phyloP scores from a whole-genome alignment of 2,113 vertebrate genomes.

The Anarhynchus alexandrinus region DNA sequence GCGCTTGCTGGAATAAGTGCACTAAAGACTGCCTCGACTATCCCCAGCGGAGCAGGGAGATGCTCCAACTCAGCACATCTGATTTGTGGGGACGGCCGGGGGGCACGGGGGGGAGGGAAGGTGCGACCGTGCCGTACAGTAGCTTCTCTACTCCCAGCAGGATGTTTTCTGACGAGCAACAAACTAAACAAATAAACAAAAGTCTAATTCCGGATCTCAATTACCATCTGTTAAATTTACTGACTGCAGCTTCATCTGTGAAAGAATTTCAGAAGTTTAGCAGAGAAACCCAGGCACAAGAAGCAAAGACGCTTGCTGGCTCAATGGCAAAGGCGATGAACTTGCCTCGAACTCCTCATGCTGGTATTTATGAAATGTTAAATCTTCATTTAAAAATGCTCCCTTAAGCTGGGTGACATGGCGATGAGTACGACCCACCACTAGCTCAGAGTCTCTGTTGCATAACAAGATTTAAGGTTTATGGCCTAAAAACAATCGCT shows the following conservation, averaged over 20 bases:
- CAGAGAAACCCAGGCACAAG: background rate
- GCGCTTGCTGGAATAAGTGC: background rate
- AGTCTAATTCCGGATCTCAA: background rate
- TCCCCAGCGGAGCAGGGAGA: background rate
- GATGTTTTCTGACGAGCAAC: background rate
- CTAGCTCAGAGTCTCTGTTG: background rate
- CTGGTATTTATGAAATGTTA: constrained; percentile 1
- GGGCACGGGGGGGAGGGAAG: background rate
- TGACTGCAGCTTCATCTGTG: background rate
- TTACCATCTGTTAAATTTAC: background rate
- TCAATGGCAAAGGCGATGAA: background rate
- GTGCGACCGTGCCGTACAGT: background rate
- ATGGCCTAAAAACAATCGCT: background rate
- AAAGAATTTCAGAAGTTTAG: background rate
- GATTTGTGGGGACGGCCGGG: background rate
- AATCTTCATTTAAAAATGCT: background rate
- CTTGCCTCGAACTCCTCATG: background rate
- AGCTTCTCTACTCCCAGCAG: background rate
- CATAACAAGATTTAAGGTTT: constrained; percentile 20
- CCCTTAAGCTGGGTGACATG: constrained; percentile 42
- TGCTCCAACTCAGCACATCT: background rate
- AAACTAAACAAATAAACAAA: background rate
- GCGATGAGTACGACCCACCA: constrained; percentile 1
- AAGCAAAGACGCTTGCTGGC: constrained; percentile 10
- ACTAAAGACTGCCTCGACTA: background rate